These are phyloP conservation scores for Acyrthosiphon pisum DNA, from an alignment of 1,140 invertebrate species.

Conservation along the genomic window DNA sequence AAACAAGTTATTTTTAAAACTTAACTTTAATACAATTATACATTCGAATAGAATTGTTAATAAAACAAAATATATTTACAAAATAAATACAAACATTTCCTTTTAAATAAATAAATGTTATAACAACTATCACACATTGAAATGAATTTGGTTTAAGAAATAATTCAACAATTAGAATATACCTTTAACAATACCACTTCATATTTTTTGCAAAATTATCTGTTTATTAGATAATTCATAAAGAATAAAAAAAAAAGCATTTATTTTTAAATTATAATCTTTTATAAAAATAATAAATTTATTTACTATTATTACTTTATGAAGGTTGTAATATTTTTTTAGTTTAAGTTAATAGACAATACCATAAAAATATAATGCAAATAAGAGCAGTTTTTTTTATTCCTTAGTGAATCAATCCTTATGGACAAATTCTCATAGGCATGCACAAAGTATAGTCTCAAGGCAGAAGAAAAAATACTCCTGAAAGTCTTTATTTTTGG, in stretches of 20 bases:
- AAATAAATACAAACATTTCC: not conserved
- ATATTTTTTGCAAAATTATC: not conserved
- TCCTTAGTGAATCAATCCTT: not conserved
- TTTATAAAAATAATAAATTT: not conserved
- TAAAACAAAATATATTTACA: slow-evolving; percentile 5
- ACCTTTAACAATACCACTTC: not conserved
- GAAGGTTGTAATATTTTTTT: not conserved
- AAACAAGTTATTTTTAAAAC: slow-evolving; percentile 58
- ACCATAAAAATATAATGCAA: not conserved
- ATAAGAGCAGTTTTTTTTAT: not conserved
- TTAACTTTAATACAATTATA: slow-evolving; percentile 47
- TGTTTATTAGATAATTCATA: not conserved
- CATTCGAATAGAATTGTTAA: not conserved
- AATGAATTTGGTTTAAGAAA: not conserved
- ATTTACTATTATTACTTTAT: not conserved
- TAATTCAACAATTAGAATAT: not conserved
- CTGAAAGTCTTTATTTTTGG: not conserved
- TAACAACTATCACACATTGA: not conserved
- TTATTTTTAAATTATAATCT: not conserved
- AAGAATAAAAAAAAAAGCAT: not conserved
- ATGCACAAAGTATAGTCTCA: not conserved
- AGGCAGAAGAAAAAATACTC: not conserved
- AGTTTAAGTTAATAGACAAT: not conserved
- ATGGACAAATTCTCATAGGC: not conserved
- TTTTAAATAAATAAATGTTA: not conserved